Percentiles rank a stretch among this genome's conserved stretches.
phyloP scores from a whole-genome alignment of 1,140 invertebrate genomes.

The Sipha flava region DNA sequence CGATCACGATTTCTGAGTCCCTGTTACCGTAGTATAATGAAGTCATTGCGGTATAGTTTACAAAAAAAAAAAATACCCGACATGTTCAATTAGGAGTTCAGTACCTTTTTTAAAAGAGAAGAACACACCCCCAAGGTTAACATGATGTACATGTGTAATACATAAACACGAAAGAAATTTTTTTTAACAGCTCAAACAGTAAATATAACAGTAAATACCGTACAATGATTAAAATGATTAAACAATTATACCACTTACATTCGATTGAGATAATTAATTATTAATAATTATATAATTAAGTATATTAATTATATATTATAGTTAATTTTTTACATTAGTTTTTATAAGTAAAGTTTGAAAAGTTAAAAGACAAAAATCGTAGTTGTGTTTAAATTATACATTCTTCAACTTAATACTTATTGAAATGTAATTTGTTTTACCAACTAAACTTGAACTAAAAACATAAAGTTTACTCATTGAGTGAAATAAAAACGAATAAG shows the following conservation, averaged over 20 bases:
- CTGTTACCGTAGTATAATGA: not conserved
- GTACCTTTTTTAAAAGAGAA: not conserved
- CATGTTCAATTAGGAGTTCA: not conserved
- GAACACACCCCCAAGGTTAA: not conserved
- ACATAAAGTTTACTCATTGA: no score
- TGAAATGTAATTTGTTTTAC: no score
- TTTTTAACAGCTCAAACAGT: not conserved
- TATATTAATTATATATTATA: no score
- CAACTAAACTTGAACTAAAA: no score
- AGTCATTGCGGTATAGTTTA: not conserved
- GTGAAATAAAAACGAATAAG: no score
- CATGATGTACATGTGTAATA: not conserved
- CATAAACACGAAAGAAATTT: no score
- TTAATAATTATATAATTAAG: no score
- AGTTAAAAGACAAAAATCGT: no score
- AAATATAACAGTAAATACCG: no score
- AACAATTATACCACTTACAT: not conserved
- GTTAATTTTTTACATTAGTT: no score
- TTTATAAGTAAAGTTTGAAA: not conserved
- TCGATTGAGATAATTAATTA: not conserved
- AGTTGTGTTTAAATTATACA: no score
- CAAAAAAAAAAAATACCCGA: not conserved
- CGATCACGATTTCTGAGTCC: not conserved
- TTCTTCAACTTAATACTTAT: no score
- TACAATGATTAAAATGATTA: not conserved